Conservation (phyloP, 2,113 vertebrate genomes). For the Petaurus breviceps region DNA sequence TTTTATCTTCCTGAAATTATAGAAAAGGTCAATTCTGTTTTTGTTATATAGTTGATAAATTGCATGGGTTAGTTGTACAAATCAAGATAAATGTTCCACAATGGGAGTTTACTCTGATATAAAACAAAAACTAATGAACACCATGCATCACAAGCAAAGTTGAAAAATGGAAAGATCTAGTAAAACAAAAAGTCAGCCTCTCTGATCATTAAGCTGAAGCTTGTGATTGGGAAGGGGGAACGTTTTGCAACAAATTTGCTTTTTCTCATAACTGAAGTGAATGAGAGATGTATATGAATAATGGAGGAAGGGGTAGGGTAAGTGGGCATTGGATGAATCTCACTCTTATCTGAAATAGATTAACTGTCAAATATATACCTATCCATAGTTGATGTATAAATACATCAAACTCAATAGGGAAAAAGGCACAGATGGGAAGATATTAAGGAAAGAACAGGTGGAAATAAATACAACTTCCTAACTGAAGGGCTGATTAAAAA, state of each 20-base stretch:
- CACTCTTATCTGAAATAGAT: neutral
- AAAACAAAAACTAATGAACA: neutral
- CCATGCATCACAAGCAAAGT: neutral
- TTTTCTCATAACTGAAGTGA: neutral
- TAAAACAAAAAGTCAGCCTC: neutral
- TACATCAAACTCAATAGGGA: neutral
- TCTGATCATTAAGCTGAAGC: neutral
- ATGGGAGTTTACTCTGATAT: neutral
- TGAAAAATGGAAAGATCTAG: neutral
- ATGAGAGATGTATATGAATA: neutral
- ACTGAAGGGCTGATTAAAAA: neutral
- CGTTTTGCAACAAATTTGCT: neutral
- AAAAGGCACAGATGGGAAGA: neutral
- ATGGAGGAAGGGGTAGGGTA: neutral
- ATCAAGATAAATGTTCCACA: neutral
- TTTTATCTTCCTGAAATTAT: neutral
- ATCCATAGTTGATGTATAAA: neutral
- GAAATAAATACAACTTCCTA: neutral
- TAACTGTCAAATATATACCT: neutral
- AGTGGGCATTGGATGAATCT: neutral
- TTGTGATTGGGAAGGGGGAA: neutral
- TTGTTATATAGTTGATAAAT: neutral
- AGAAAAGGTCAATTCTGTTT: rapidly evolving
- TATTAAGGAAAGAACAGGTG: neutral
- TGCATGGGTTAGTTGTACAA: neutral